phyloP scores from a whole-genome alignment of 2,797 vertebrate species.

The Gobio occitaniae region DNA sequence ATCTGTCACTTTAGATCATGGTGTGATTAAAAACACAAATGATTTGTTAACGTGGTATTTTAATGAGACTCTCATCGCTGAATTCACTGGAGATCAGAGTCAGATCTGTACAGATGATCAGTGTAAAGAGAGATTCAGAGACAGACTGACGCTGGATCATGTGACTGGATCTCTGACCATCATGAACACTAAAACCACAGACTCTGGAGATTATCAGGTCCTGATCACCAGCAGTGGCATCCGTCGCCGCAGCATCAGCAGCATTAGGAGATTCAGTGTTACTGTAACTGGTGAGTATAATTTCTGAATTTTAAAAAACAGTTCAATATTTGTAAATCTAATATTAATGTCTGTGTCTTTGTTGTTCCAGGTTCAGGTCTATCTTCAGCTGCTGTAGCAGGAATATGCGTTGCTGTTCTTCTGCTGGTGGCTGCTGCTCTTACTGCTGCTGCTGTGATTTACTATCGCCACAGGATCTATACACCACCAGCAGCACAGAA shows the following conservation, averaged over 20 bases:
- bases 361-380: neutral
- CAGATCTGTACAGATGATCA: too few species aligned
- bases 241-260: neutral
- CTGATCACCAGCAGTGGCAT: neutral
- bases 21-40: too few species aligned
- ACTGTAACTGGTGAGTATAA: neutral
- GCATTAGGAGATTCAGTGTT: neutral
- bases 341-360: neutral
- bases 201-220: neutral
- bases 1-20: too few species aligned
- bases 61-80: too few species aligned
- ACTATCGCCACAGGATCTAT: neutral
- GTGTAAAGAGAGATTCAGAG: too few species aligned
- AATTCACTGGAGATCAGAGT: too few species aligned
- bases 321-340: neutral
- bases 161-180: too few species aligned
- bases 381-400: neutral
- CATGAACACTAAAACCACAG: neutral
- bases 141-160: too few species aligned
- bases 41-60: too few species aligned
- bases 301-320: neutral
- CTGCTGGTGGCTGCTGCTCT: too few species aligned
- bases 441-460: neutral
- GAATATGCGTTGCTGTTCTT: neutral
- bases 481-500: fast-evolving